Evolutionary conservation across 2,888 invertebrate genomes (phyloP), one percentile per base, ranked within the genome.

Genomic region (Chalcosyrphus nemorum): DNA sequence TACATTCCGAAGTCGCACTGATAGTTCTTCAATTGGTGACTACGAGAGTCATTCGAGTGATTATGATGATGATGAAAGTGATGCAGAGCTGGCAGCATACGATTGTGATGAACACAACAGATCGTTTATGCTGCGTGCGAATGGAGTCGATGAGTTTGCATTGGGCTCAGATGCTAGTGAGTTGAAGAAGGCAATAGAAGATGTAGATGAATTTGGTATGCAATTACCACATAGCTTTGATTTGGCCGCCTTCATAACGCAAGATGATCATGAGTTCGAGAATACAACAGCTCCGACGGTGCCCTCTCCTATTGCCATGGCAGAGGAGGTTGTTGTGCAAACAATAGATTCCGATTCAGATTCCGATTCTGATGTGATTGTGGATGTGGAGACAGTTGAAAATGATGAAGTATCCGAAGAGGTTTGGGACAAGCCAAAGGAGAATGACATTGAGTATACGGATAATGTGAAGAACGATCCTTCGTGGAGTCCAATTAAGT

Each of bases 31-130:
- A 2, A 91, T 91, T 71, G 91, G 89, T 9, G 91, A 91, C 71
- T 91, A 91, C 82, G 91, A 91, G 86, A 91, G 91, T 54, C 91
- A 91, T 59, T 88, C 91, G 3, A 91, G 91, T 85, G 91, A 91
- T 71, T 91, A 91, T 70, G 91, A 90, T 32, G 90, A 90, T 75
- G 89, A 89, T 47, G 86, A 86, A 38, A 80, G 61, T 4, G 86
- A 86, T 11, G 35, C 2, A 9, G 85, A 77, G 54, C 63, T 7
- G 6, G 17, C 15, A 7, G 61, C 32, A 9, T 11, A 35, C 1
- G 7, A 21, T 15, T 4, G 7, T 3, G 13, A 13, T 45, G 17
- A 21, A 0, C 57, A 13, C 1, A 27, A 45, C 4, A 17, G 21
- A 0, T 35, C 56, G 32, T 2, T 1, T 7, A 38, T 19, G 32